phyloP scores from a whole-genome alignment of 2,113 vertebrate species.

The Orthonyx spaldingii region DNA sequence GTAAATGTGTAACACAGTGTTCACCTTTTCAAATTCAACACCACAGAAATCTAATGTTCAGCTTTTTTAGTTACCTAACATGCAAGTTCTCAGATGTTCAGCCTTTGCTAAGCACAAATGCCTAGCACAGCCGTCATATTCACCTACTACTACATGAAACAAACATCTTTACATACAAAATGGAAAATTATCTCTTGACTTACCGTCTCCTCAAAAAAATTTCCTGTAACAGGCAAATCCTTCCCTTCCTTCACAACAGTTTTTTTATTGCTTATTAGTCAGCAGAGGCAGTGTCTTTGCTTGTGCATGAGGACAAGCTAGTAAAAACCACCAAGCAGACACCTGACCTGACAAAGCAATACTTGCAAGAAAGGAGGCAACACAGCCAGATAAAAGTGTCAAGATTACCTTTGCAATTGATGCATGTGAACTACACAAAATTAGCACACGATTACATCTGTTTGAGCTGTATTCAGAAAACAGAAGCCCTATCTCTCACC shows the following conservation, averaged over 20 bases:
- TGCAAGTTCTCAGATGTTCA: neutral
- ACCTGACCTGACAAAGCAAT: neutral
- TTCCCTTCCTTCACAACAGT: neutral
- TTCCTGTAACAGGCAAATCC: neutral
- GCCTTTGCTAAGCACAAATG: neutral
- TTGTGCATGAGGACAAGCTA: neutral
- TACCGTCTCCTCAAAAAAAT: neutral
- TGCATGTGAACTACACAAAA: neutral
- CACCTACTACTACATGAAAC: neutral
- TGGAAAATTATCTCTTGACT: neutral
- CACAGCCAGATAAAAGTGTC: neutral
- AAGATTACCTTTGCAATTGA: neutral
- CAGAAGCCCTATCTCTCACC: neutral
- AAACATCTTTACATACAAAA: neutral
- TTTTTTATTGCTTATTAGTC: neutral
- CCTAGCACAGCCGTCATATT: neutral
- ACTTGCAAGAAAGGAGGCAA: neutral
- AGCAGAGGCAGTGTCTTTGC: neutral
- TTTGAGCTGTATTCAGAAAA: neutral
- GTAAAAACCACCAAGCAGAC: neutral
- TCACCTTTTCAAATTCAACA: neutral
- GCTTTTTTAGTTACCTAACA: neutral
- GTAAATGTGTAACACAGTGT: neutral
- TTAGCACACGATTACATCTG: neutral
- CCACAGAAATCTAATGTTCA: neutral